These are phyloP conservation scores for Acinonyx jubatus DNA, from an alignment of 2,113 vertebrate species.

Conservation along the genomic window DNA sequence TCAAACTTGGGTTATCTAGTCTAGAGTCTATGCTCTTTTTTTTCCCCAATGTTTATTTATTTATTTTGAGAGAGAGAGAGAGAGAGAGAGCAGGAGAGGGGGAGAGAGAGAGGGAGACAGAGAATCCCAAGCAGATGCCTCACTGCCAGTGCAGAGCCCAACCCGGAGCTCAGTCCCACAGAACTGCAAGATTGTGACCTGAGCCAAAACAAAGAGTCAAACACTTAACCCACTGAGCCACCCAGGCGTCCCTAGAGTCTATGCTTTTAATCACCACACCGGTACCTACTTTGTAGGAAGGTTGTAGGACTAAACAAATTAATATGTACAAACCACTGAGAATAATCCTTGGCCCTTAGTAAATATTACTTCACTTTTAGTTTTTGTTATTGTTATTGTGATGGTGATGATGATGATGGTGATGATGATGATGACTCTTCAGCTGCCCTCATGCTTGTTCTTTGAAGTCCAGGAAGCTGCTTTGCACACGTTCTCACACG, in stretches of 20 bases:
- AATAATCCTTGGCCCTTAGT: neutral
- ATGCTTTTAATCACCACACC: neutral
- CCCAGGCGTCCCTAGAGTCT: neutral
- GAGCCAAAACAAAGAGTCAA: neutral
- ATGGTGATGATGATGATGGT: neutral
- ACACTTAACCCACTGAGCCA: neutral
- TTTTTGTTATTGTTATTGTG: neutral
- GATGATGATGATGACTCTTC: neutral
- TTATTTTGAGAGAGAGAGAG: neutral
- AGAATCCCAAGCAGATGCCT: neutral
- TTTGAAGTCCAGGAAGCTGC: neutral
- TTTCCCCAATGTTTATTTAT: neutral
- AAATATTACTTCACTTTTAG: neutral
- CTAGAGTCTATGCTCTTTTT: neutral
- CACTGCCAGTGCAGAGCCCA: neutral
- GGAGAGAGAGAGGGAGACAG: neutral
- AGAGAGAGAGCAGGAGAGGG: neutral
- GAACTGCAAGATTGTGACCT: neutral
- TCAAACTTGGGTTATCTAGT: neutral
- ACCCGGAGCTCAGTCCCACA: neutral
- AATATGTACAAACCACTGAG: neutral
- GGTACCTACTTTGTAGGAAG: neutral
- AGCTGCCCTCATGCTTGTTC: neutral
- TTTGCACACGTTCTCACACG: neutral
- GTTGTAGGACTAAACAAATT: neutral